Conservation (phyloP, 1,140 invertebrate species). For the Drosophila rufa region DNA sequence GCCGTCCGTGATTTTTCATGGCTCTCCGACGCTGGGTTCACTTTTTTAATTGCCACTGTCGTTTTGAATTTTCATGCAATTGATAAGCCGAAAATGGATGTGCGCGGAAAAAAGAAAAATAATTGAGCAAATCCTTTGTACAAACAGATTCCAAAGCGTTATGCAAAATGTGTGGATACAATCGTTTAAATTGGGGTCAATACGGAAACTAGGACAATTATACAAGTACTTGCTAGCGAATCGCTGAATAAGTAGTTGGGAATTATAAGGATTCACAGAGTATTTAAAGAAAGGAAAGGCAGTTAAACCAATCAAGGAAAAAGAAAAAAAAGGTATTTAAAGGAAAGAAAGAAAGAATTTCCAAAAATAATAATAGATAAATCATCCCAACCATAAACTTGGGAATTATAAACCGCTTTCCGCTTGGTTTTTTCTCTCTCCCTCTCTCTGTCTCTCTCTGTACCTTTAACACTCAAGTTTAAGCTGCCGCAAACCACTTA, state of each 20-base stretch:
- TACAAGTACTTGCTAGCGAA: not conserved
- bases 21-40: slow-evolving; percentile 22
- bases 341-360: not conserved
- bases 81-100: slow-evolving; percentile 61
- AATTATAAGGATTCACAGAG: not conserved
- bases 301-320: too few species aligned
- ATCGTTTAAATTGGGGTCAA: slow-evolving; percentile 25
- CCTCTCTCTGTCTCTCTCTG: not conserved
- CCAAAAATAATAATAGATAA: too few species aligned
- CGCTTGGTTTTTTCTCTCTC: not conserved
- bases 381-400: not conserved
- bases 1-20: slow-evolving; percentile 62
- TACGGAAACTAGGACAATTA: too few species aligned
- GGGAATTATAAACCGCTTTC: not conserved
- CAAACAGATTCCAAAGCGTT: slow-evolving; percentile 18
- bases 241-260: too few species aligned
- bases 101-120: slow-evolving; percentile 11
- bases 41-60: slow-evolving; percentile 72
- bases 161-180: slow-evolving; percentile 11
- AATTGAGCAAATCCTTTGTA: slow-evolving; percentile 28
- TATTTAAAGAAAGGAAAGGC: too few species aligned
- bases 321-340: too few species aligned
- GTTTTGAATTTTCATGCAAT: slow-evolving; percentile 51
- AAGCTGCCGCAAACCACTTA: slow-evolving; percentile 5
- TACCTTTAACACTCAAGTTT: not conserved